Conservation (phyloP, 2,888 invertebrate species). For the Drosophila neotestacea region DNA sequence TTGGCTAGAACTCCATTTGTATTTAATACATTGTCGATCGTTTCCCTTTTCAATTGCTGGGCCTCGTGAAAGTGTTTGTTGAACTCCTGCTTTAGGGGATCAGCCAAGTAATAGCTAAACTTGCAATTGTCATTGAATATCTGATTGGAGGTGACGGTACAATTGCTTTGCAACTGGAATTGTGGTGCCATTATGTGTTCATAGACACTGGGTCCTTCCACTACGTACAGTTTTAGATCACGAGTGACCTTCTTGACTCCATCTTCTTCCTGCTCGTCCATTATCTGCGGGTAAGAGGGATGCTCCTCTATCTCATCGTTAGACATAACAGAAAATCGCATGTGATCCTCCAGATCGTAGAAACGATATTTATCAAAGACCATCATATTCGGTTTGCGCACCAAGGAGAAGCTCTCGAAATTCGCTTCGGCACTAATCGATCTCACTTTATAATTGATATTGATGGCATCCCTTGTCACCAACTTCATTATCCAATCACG, state of each 20-base stretch:
- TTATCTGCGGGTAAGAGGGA: background rate
- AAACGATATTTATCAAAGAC: slow-evolving; percentile 76
- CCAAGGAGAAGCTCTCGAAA: slow-evolving; percentile 75
- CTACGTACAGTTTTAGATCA: slow-evolving; percentile 56
- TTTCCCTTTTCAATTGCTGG: slow-evolving; percentile 70
- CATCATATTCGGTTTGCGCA: slow-evolving; percentile 42
- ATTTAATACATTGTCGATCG: slow-evolving; percentile 70
- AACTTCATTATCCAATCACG: slow-evolving; percentile 75
- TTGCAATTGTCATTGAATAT: slow-evolving; percentile 73
- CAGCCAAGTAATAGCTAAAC: slow-evolving; percentile 61
- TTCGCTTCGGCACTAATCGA: slow-evolving; percentile 76
- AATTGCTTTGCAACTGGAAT: slow-evolving; percentile 71
- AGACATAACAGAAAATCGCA: slow-evolving; percentile 55
- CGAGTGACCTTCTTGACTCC: background rate
- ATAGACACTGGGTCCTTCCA: slow-evolving; percentile 63
- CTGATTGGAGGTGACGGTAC: slow-evolving; percentile 75
- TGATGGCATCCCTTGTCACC: slow-evolving; percentile 55
- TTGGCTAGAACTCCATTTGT: slow-evolving; percentile 69
- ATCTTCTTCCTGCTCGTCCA: background rate
- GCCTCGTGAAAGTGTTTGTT: slow-evolving; percentile 77
- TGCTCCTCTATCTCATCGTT: slow-evolving; percentile 47
- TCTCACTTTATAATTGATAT: slow-evolving; percentile 71
- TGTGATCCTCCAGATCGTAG: slow-evolving; percentile 72
- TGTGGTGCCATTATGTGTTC: slow-evolving; percentile 74
- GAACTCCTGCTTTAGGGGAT: slow-evolving; percentile 75